Percentiles rank a stretch among this genome's conserved stretches.
Evolutionary conservation across 2,113 vertebrate genomes (phyloP).

Genomic region (Coturnix japonica): DNA sequence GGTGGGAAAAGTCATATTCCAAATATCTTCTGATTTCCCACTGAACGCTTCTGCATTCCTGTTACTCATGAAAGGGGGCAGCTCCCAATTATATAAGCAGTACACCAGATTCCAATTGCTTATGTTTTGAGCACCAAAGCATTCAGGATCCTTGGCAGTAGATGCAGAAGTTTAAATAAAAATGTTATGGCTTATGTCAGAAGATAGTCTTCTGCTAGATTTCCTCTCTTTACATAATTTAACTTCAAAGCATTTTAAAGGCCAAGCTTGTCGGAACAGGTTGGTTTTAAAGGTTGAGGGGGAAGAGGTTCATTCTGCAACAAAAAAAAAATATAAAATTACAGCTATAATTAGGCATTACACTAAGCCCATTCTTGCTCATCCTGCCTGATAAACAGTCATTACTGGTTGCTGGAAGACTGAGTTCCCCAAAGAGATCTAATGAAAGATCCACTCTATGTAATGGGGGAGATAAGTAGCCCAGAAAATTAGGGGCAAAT

Average conservation of each 20-base stretch:
- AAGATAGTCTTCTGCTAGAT: not conserved
- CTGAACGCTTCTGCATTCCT: not conserved
- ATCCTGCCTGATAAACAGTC: not conserved
- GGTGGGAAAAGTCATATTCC: not conserved
- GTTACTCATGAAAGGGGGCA: not conserved
- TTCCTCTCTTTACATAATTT: conserved; percentile 25
- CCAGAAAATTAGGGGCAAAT: not conserved
- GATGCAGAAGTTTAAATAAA: not conserved
- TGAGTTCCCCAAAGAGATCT: not conserved
- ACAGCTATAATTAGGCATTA: not conserved
- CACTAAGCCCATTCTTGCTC: not conserved
- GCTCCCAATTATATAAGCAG: not conserved
- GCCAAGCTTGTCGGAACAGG: conserved; percentile 14
- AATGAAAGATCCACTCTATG: not conserved
- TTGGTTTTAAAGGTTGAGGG: conserved; percentile 22
- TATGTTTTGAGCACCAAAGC: not conserved
- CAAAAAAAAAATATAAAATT: not conserved
- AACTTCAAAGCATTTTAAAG: conserved; percentile 30
- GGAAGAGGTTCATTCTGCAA: not conserved
- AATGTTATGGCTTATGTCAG: not conserved
- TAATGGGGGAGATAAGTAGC: not conserved
- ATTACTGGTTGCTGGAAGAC: not conserved
- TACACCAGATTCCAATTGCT: not conserved
- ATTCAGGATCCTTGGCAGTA: not conserved
- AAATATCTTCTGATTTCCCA: not conserved